Conservation (phyloP, 2,888 invertebrate genomes). For the Orthosia gothica region DNA sequence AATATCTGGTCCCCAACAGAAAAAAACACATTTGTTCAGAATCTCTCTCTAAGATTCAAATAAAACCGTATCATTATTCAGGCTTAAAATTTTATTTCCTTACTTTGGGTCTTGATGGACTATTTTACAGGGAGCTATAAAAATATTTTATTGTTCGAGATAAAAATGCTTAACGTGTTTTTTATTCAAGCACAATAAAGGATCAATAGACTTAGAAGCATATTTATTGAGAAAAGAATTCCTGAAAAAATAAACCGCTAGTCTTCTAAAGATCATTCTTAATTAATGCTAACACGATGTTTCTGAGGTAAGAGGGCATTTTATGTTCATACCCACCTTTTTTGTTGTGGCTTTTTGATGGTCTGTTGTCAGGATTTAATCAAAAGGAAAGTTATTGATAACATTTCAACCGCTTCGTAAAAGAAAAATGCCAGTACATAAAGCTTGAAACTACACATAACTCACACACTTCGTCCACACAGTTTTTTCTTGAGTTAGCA, state of each 20-base stretch:
- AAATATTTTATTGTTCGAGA: conserved; percentile 52
- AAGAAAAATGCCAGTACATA: conserved; percentile 34
- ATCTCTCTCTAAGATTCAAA: conserved; percentile 14
- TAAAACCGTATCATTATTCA: conserved; percentile 38
- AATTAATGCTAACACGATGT: neutral
- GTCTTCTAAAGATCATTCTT: neutral
- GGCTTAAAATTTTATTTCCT: conserved; percentile 51
- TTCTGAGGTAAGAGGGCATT: neutral
- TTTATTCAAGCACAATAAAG: conserved; percentile 39
- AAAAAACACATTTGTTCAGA: neutral
- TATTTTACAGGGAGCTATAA: conserved; percentile 40
- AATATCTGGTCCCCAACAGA: neutral
- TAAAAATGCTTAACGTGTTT: conserved; percentile 50
- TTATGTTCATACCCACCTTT: neutral
- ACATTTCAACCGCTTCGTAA: conserved; percentile 20
- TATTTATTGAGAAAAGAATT: neutral
- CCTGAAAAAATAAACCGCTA: neutral
- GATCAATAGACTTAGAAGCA: conserved; percentile 18
- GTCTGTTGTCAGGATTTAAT: conserved; percentile 36
- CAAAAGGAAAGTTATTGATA: conserved; percentile 47
- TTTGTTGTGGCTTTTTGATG: conserved; percentile 1
- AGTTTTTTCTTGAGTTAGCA: conserved; percentile 28
- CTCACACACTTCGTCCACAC: conserved; percentile 19
- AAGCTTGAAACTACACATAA: conserved; percentile 28
- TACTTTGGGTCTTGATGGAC: conserved; percentile 32